Evolutionary conservation across 2,797 vertebrate genomes (phyloP).

Genomic region (Leucoraja ocellata): DNA sequence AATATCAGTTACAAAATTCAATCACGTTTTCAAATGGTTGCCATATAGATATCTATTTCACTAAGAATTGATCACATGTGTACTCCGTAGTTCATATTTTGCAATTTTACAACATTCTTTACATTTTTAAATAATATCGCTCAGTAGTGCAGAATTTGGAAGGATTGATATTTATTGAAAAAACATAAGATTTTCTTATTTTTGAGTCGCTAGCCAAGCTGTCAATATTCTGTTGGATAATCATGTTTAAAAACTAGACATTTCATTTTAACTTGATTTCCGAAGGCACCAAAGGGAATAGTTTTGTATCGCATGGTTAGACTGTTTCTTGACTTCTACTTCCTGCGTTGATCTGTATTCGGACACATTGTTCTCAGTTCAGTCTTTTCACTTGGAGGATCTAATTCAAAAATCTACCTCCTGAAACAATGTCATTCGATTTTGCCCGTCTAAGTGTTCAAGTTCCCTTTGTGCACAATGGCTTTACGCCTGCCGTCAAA

Average conservation of each 20-base stretch:
- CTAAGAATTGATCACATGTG: too few species aligned
- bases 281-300: not conserved
- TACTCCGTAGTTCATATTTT: not conserved
- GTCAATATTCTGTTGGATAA: slow-evolving; percentile 6
- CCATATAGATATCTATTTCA: not conserved
- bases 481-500: not conserved
- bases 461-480: not conserved
- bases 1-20: not conserved
- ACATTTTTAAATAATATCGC: not conserved
- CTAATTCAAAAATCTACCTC: not conserved
- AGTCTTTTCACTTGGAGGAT: not conserved
- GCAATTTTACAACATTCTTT: not conserved
- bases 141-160: not conserved
- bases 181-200: not conserved
- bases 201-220: slow-evolving; percentile 10
- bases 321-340: not conserved
- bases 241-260: not conserved
- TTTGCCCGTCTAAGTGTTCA: not conserved
- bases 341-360: not conserved
- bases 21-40: not conserved
- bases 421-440: not conserved
- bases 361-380: not conserved
- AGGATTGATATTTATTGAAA: not conserved
- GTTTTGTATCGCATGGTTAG: not conserved
- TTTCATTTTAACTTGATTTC: not conserved